Evolutionary conservation across 2,113 vertebrate genomes (phyloP), one percentile per base, ranked within the genome.

Genomic region (Apodemus sylvaticus): DNA sequence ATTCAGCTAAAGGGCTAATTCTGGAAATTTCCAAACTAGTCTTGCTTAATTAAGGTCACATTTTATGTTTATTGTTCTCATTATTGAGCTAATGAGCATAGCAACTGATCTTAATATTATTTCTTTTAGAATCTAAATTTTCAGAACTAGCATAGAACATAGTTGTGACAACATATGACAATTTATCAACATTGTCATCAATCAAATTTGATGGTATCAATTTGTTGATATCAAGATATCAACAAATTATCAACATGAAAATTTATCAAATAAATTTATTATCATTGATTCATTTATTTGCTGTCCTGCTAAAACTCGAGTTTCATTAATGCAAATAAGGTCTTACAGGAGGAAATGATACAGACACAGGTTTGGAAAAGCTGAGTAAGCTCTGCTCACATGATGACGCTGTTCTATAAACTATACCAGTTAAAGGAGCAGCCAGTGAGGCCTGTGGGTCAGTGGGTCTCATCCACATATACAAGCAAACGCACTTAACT

Each of bases 41-140:
- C 20, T 51, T 81, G 24, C n/a, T 96, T 90, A 42, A 93, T 79
- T 68, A 91, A 83, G 76, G 90, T 89, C n/a, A 36, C 14, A n/a
- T 91, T 97, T 73, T 92, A 31, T 87, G 53, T 83, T 86, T 91
- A 68, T 31, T 96, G 19, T 92, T 81, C 39, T 86, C 83, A 34
- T 60, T 90, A 62, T 87, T 79, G 73, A 87, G 39, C 8, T 90
- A 88, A 83, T 10, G 81, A 86, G 48, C 74, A n/a, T 60, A 83
- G 39, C 5, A 58, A n/a, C 51, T 81, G 36, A 13, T 87, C 62
- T 70, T 87, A 70, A 87, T 29, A 62, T 39, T 77, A 24, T 88
- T 90, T 88, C 51, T 39, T 94, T 95, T 85, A 86, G 24, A 96
- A 88, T 87, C 39, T 88, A 3, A 60, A 31, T 58, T 86, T 91